phyloP scores from a whole-genome alignment of 2,888 invertebrate genomes.

The Lycocerus yunnanus region DNA sequence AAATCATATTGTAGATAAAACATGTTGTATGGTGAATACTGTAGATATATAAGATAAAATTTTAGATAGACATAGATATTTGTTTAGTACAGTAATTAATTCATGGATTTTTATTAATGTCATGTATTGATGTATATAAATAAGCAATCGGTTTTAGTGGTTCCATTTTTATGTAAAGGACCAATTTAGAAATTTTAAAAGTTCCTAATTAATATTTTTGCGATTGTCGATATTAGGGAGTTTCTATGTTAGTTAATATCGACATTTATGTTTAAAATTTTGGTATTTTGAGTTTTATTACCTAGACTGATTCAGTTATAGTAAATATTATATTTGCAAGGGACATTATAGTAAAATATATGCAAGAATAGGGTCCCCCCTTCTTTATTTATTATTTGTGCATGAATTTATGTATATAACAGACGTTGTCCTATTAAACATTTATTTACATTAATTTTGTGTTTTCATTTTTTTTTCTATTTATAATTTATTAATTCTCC shows the following conservation, averaged over 20 bases:
- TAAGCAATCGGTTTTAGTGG: slow-evolving; percentile 43
- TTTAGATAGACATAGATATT: slow-evolving; percentile 40
- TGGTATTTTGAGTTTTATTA: slow-evolving; percentile 33
- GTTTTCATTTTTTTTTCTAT: background rate
- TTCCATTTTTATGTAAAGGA: slow-evolving; percentile 50
- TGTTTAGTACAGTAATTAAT: slow-evolving; percentile 44
- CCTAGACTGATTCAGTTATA: slow-evolving; percentile 40
- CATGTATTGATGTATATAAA: slow-evolving; percentile 48
- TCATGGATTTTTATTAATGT: slow-evolving; percentile 44
- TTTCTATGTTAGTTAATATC: slow-evolving; percentile 24
- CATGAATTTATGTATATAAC: background rate
- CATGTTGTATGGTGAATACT: slow-evolving; percentile 42
- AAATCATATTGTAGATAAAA: slow-evolving; percentile 47
- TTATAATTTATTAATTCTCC: background rate
- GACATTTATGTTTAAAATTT: slow-evolving; percentile 39
- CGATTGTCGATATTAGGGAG: slow-evolving; percentile 35
- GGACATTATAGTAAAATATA: slow-evolving; percentile 37
- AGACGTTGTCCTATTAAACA: background rate
- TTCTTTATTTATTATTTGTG: slow-evolving; percentile 26
- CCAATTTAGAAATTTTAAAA: slow-evolving; percentile 53
- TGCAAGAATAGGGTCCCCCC: slow-evolving; percentile 48
- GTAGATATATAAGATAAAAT: slow-evolving; percentile 34
- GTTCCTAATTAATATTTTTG: slow-evolving; percentile 47
- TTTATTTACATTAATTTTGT: background rate
- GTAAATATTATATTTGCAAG: slow-evolving; percentile 36